Conservation (phyloP, 2,888 invertebrate genomes). For the Stenoptilia bipunctidactyla region DNA sequence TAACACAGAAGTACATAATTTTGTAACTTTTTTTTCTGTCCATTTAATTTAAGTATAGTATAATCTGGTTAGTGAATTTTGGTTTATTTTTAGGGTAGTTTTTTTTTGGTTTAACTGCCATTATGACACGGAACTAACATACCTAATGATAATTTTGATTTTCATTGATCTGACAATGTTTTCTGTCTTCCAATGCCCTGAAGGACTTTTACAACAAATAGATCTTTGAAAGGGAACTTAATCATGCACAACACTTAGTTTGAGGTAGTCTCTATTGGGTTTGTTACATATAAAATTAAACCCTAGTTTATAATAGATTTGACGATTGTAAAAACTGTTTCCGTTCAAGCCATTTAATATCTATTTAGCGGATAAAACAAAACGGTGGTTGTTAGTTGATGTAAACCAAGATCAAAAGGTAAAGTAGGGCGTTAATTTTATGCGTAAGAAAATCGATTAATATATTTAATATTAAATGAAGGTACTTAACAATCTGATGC, state of each 20-base stretch:
- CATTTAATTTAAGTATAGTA: constrained; percentile 49
- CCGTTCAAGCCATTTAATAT: too few species aligned
- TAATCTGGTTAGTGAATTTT: constrained; percentile 49
- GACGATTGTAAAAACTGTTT: too few species aligned
- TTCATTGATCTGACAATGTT: constrained; percentile 59
- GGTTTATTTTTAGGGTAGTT: constrained; percentile 31
- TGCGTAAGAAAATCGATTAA: not conserved
- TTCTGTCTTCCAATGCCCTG: constrained; percentile 63
- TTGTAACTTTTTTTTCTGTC: constrained; percentile 47
- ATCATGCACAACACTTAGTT: not conserved
- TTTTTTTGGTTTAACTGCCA: constrained; percentile 47
- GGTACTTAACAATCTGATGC: constrained; percentile 68
- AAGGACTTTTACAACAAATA: constrained; percentile 24
- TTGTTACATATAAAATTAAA: too few species aligned
- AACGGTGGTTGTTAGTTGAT: too few species aligned
- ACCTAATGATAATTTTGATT: constrained; percentile 19
- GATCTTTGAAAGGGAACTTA: constrained; percentile 3
- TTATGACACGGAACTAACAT: constrained; percentile 32
- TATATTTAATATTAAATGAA: constrained; percentile 36
- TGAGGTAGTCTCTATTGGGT: not conserved
- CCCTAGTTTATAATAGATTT: too few species aligned
- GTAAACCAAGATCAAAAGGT: too few species aligned
- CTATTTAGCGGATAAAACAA: too few species aligned
- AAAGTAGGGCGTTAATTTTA: too few species aligned
- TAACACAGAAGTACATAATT: constrained; percentile 53